Percentiles rank a stretch among this genome's conserved stretches.
Conservation (phyloP, 2,888 invertebrate species). For the Acleris literana region DNA sequence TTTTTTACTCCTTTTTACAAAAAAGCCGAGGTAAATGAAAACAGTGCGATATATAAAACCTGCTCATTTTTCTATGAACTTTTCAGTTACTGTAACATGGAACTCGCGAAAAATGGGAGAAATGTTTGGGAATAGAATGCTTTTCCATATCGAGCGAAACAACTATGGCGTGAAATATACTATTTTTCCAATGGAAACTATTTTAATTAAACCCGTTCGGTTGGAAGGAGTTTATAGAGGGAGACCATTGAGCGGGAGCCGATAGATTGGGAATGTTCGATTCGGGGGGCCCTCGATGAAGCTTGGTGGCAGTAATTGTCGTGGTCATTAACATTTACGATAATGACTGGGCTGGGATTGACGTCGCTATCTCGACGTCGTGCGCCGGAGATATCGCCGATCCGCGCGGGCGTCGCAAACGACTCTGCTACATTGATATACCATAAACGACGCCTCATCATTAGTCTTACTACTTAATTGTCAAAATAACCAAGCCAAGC, state of each 20-base stretch:
- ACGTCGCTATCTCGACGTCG: slow-evolving; percentile 64
- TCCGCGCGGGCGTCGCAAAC: slow-evolving; percentile 46
- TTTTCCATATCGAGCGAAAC: slow-evolving; percentile 39
- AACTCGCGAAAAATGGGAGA: slow-evolving; percentile 38
- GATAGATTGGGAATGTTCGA: slow-evolving; percentile 75
- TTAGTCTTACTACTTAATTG: slow-evolving; percentile 8
- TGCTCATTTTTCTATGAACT: slow-evolving; percentile 38
- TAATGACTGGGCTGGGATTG: slow-evolving; percentile 72
- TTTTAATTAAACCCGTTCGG: slow-evolving; percentile 75
- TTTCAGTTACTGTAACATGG: slow-evolving; percentile 33
- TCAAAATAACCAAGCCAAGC: neutral
- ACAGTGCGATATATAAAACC: slow-evolving; percentile 32
- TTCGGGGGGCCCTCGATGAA: slow-evolving; percentile 65
- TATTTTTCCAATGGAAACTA: slow-evolving; percentile 73
- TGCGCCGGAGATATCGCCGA: slow-evolving; percentile 58
- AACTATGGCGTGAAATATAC: slow-evolving; percentile 41
- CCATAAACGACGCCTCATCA: slow-evolving; percentile 23
- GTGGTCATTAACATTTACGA: slow-evolving; percentile 81
- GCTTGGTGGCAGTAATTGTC: slow-evolving; percentile 74
- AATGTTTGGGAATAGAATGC: slow-evolving; percentile 39
- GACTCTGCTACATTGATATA: slow-evolving; percentile 25
- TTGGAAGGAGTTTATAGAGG: slow-evolving; percentile 74
- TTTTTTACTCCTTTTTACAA: slow-evolving; percentile 3
- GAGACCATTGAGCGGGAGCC: slow-evolving; percentile 63
- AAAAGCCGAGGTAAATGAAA: slow-evolving; percentile 24